Conservation (phyloP, 2,797 vertebrate genomes). For the Melanotaenia nigrans region DNA sequence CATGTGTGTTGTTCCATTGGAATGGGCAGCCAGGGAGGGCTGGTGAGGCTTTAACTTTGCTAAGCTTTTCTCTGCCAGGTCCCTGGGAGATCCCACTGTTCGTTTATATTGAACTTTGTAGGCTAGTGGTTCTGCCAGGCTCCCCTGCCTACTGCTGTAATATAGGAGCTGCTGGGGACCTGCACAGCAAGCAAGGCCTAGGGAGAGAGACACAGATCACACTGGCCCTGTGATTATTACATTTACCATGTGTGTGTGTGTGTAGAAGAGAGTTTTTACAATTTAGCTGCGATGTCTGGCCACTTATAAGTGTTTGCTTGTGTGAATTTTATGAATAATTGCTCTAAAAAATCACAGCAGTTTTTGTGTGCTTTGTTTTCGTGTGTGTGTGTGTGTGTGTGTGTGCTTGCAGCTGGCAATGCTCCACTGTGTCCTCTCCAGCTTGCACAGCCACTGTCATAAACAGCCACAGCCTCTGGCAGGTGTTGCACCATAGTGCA, state of each 20-base stretch:
- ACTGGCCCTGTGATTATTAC: slow-evolving; percentile 91
- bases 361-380: slow-evolving; percentile 32
- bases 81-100: slow-evolving; percentile 91
- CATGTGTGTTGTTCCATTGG: slow-evolving; percentile 78
- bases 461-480: slow-evolving; percentile 90
- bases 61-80: slow-evolving; percentile 97
- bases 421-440: slow-evolving; percentile 74
- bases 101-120: slow-evolving; percentile 98
- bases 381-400: slow-evolving; percentile 17
- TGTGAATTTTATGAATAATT: slow-evolving; percentile 62
- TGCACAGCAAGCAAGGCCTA: slow-evolving; percentile 87
- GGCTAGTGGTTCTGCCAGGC: slow-evolving; percentile 87
- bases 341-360: slow-evolving; percentile 32
- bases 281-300: slow-evolving; percentile 53
- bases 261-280: slow-evolving; percentile 69
- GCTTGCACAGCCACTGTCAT: slow-evolving; percentile 81
- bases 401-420: slow-evolving; percentile 37
- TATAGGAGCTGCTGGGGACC: slow-evolving; percentile 93
- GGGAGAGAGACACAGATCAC: slow-evolving; percentile 75
- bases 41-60: slow-evolving; percentile 99
- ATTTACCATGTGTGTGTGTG: slow-evolving; percentile 81
- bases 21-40: slow-evolving; percentile 85
- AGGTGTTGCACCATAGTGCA: slow-evolving; percentile 89
- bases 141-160: slow-evolving; percentile 94
- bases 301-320: slow-evolving; percentile 62